phyloP scores from a whole-genome alignment of 2,888 invertebrate species.

The Gastracanthus pulcherrimus region DNA sequence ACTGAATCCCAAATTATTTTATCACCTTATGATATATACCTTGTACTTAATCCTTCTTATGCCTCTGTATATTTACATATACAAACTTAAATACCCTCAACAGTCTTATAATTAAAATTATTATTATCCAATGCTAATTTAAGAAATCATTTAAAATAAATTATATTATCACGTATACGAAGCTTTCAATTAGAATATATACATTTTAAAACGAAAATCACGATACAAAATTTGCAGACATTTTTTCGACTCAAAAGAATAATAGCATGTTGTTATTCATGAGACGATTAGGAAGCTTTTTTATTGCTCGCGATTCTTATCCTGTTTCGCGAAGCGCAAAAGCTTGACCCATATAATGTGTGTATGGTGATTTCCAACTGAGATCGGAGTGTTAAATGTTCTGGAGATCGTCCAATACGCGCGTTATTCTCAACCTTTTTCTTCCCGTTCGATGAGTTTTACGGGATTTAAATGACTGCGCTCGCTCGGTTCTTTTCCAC shows the following conservation, averaged over 20 bases:
- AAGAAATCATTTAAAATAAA: not conserved
- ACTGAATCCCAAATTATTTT: conserved; percentile 11
- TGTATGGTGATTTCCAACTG: conserved; percentile 23
- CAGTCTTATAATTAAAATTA: conserved; percentile 16
- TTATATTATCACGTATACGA: not conserved
- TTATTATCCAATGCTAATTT: not conserved
- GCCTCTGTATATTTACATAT: not conserved
- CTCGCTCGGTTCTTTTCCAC: conserved; percentile 3
- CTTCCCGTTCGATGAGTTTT: conserved; percentile 48
- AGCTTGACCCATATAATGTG: conserved; percentile 45
- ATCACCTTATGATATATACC: conserved; percentile 17
- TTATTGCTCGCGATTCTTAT: conserved; percentile 50
- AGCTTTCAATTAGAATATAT: not conserved
- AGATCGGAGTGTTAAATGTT: conserved; percentile 49
- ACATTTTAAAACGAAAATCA: not conserved
- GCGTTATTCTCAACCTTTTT: conserved; percentile 35
- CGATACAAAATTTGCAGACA: no score
- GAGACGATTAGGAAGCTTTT: conserved; percentile 48
- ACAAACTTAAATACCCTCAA: not conserved
- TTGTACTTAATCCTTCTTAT: not conserved
- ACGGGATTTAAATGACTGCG: conserved; percentile 52
- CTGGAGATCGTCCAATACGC: conserved; percentile 48
- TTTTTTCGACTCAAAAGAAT: conserved; percentile 7
- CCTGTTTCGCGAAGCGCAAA: conserved; percentile 22
- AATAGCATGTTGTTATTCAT: conserved; percentile 47